Evolutionary conservation across 2,888 invertebrate genomes (phyloP), one percentile per base, ranked within the genome.

Genomic region (Hydroisotoma schaefferi): DNA sequence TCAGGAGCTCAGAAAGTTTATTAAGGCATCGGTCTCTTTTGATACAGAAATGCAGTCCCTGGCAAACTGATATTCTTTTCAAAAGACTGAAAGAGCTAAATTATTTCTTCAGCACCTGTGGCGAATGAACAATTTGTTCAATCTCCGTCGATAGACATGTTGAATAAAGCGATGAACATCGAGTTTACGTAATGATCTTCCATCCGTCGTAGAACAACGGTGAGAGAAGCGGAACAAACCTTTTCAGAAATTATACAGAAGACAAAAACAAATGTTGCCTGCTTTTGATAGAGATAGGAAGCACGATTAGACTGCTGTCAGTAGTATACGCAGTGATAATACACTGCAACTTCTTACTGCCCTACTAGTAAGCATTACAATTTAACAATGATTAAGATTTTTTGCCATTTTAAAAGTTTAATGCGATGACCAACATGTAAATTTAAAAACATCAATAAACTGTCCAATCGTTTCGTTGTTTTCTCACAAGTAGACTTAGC

Each of bases 71-170:
- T 40, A 15, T 40, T 20, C 40, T 40, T 40, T 40, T 40, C 8
- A 40, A 15, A 5, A 15, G 40, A 40, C 49, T 49, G 27, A 49
- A 47, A 49, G 28, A 49, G 27, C 49, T 49, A 49, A 49, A 49
- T 49, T 49, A 49, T 20, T 49, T 27, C 28, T 5, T 49, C 27
- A 27, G 49, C 49, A 49, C 49, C 49, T 49, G 49, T 49, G 49
- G 49, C 49, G 49, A 49, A 49, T 49, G 26, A 12, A 49, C 49
- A 49, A 49, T 49, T 49, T 49, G 49, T 49, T 49, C 49, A 27
- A 25, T 49, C 5, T 40, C n/a, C n/a, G n/a, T 40, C 20, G 5
- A 15, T 40, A 40, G 40, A 4, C 40, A 5, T 40, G n/a, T 40
- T 40, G 40, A 40, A 40, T 15, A 15, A 8, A 10, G 40, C 20